phyloP scores from a whole-genome alignment of 2,113 vertebrate genomes.

The Anolis carolinensis region DNA sequence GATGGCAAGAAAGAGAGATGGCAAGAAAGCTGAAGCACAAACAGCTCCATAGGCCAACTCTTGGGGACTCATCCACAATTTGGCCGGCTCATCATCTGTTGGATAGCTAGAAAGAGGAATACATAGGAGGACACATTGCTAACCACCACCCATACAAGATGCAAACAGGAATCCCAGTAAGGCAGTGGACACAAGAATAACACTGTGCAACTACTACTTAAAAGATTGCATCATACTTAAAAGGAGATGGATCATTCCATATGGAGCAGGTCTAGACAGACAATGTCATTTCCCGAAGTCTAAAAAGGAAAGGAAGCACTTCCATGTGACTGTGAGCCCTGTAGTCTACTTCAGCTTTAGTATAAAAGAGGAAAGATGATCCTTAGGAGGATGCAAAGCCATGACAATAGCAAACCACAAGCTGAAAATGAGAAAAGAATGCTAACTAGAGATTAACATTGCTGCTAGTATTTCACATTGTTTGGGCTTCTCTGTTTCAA shows the following conservation, averaged over 20 bases:
- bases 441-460: background rate
- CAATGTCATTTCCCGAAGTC: background rate
- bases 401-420: background rate
- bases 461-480: background rate
- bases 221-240: background rate
- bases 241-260: background rate
- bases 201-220: background rate
- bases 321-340: background rate
- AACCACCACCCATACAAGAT: no score
- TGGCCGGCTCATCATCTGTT: no score
- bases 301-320: background rate
- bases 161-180: no score
- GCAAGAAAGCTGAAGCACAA: no score
- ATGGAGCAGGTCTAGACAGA: background rate
- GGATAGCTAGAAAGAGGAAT: no score
- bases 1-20: no score
- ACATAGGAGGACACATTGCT: no score
- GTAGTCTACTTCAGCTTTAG: background rate
- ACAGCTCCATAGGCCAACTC: no score
- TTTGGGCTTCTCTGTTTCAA: background rate
- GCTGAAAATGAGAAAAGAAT: background rate
- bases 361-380: background rate
- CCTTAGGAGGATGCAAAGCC: background rate
- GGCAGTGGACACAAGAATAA: background rate
- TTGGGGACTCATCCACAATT: no score